Evolutionary conservation across 2,797 vertebrate genomes (phyloP).

Genomic region (Coendou prehensilis): DNA sequence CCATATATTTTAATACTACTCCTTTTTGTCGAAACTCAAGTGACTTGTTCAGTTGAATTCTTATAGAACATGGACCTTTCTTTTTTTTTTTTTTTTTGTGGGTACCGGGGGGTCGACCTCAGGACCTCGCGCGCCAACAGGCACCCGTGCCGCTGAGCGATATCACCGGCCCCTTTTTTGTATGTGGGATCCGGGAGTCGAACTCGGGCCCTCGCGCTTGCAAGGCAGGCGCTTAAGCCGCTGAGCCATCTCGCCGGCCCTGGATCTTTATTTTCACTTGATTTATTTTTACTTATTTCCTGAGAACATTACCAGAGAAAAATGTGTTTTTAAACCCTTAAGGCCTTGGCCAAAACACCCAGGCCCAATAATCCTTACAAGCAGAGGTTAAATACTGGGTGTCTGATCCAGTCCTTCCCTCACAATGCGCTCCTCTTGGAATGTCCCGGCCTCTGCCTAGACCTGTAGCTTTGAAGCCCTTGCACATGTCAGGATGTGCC

Average conservation of each 20-base stretch:
- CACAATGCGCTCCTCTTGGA: constrained; percentile 7
- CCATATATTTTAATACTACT: not conserved
- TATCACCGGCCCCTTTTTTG: no score
- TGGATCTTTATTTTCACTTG: not conserved
- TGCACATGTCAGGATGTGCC: not conserved
- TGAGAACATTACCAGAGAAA: constrained; percentile 42
- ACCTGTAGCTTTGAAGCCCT: constrained; percentile 5
- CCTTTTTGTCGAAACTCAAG: constrained; percentile 45
- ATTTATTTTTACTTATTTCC: constrained; percentile 62
- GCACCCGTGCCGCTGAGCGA: no score
- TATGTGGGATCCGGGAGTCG: no score
- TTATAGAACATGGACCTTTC: not conserved
- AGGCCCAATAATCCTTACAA: constrained; percentile 23
- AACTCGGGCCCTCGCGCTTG: no score
- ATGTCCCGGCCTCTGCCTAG: constrained; percentile 41
- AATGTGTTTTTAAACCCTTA: constrained; percentile 47
- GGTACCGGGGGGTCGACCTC: no score
- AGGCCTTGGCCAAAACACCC: constrained; percentile 33
- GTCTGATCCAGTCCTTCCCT: constrained; percentile 20
- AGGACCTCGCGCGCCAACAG: no score
- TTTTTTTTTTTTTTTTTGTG: no score
- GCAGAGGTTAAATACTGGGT: not conserved
- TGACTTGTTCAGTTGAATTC: constrained; percentile 11
- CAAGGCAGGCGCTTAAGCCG: no score
- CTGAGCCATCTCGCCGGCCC: no score